Base-by-base conservation (phyloP, 2,888 invertebrate genomes). In the Melanostoma mellinum region DNA sequence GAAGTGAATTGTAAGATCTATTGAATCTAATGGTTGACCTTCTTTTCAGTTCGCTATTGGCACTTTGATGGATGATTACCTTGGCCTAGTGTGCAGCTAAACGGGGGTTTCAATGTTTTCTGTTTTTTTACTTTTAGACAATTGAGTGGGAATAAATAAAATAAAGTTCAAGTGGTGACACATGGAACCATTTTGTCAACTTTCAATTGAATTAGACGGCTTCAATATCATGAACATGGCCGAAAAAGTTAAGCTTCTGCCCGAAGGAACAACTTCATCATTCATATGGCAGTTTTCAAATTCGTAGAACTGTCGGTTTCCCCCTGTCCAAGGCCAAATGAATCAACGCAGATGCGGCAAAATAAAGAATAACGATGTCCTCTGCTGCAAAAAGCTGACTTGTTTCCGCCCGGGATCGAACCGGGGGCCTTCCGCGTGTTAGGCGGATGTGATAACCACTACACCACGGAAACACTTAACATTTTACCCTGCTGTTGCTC, bases 61-160 rank as follows among this genome's bases (percentile, higher is more conserved):
- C 85, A 99, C 99, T 0, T 92, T 99, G 67, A 99, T 99, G 99
- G 99, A 99, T 89, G 99, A 99, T 92, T 99, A 97, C 91, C 92
- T 99, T 89, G 99, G 99, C 88, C 92, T 95, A 89, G 94, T 94
- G 32, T 90, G 90, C 85, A 91, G 91, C 87, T 91, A 89, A 88
- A 32, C n/a, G 4, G 4, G 9, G 8, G 36, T 52, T 30, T 6
- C 2, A 1, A 2, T 4, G 6, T n/a, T 2, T 2, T 32, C 10
- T 72, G 38, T 53, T 8, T 53, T 60, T 63, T 63, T 65, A 65
- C 38, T 50, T 50, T 46, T 56, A 61, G 44, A 68, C 10, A 40
- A 71, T 44, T 60, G 46, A 48, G 8, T 58, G 35, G 9, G 52
- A 36, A 20, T n/a, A 35, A 53, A 72, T 52, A 35, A 60, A 72